Base-by-base conservation (phyloP, 2,888 invertebrate genomes). In the Hyposoter didymator region DNA sequence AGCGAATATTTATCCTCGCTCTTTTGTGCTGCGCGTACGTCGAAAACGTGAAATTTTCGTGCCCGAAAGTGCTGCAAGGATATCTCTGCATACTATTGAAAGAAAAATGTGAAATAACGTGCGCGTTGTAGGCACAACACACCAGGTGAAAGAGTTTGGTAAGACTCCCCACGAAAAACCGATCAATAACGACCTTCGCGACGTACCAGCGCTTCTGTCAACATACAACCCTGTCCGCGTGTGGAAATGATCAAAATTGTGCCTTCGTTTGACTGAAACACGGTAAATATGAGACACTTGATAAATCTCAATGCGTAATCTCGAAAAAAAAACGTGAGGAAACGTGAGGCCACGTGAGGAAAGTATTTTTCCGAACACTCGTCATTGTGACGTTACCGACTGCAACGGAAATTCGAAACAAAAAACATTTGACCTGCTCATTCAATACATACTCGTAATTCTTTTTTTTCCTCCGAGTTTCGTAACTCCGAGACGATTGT, bases 111-210 rank as follows among this genome's bases (percentile, higher is more conserved):
- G 70, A 72, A 22, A 35, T 17, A 35, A 35, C 35, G 70, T 35
- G 70, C 52, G 74, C 43, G 59, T 45, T 62, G 73, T n/a, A 12
- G 47, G 62, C 39, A 62, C 45, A 45, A 62, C 28, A 22, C 62
- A 39, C 62, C 74, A 62, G 74, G 74, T 74, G 59, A 62, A 43
- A 7, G 73, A 43, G 17, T 39, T 39, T 22, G 43, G 39, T 14
- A 19, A n/a, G n/a, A n/a, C 1, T 39, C 39, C 39, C 39, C 5
- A 62, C 74, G 75, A 4, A 52, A 67, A 55, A 12, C 43, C 78
- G 69, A 78, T 78, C 78, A 47, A 78, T 78, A 78, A 45, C 22
- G 19, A 32, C n/a, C 78, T 17, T 45, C 59, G 62, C n/a, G n/a
- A 43, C 69, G 35, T 39, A 28, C 69, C 28, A 28, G 59, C 59